Evolutionary conservation across 2,888 invertebrate species (phyloP), one percentile per base, ranked within the genome.

Genomic region (Synergus itoensis): DNA sequence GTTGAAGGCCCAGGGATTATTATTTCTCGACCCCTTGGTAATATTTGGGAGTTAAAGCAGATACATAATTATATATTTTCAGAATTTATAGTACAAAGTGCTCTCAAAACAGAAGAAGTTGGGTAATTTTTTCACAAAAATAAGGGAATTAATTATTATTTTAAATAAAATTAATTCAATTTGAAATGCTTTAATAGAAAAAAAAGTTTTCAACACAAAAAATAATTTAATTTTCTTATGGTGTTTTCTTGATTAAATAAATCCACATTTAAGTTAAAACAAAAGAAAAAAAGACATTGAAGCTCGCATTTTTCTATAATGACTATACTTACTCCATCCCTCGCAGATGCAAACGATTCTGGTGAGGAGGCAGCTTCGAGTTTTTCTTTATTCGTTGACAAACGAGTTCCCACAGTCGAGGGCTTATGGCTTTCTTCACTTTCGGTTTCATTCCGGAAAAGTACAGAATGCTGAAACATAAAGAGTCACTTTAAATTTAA

Each of bases 301-400:
- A n/a, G n/a, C 28, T 2, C 2, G 28, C 28, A 28, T 28, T 21
- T 45, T 45, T 77, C 14, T 79, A 41, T 67, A 65, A 69, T 53
- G 45, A 76, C 57, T 41, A 14, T 64, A 83, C 88, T 87, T 88
- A 96, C 96, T 93, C 96, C 96, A 92, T 99, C 99, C 89, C 98
- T 96, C 0, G 99, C 99, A 1, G 99, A 99, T 76, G 98, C 98
- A 93, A 99, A 99, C 82, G 98, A 98, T 91, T 99, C 99, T 0
- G 97, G 97, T 18, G 98, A 98, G 85, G 98, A 98, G 83, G 97
- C 95, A 88, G 84, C 92, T 82, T 87, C 93, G 86, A 87, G 91
- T 88, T 94, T 87, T 91, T 93, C 86, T 90, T 91, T 88, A 86
- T 81, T 91, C 62, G 77, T 75, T 87, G 82, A 93, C 86, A 89